phyloP scores from a whole-genome alignment of 2,797 vertebrate genomes.

The Pelochelys cantorii region DNA sequence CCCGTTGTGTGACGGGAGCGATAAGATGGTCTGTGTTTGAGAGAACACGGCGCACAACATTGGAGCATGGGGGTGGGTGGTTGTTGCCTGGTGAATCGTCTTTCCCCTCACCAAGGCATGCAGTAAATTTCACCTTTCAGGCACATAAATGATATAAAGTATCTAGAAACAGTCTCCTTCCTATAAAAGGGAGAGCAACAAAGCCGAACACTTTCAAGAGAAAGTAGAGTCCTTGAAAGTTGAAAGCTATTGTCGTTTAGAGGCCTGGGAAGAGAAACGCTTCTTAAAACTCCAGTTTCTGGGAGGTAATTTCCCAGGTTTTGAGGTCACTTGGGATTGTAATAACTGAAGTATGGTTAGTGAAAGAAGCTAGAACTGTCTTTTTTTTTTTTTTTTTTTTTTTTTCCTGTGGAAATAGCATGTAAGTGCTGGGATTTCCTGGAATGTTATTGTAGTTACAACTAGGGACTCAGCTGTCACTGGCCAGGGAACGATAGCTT shows the following conservation, averaged over 20 bases:
- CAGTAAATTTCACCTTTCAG: not conserved
- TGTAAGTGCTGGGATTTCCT: fast-evolving
- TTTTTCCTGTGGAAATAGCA: not conserved
- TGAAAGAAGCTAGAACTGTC: not conserved
- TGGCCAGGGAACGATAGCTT: not conserved
- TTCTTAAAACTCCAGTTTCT: not conserved
- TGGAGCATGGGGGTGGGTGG: not conserved
- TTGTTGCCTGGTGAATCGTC: not conserved
- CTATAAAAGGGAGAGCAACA: not conserved
- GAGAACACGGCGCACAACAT: not conserved
- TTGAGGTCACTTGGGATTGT: not conserved
- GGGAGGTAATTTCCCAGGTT: not conserved
- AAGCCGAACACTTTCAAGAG: not conserved
- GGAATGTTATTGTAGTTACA: fast-evolving
- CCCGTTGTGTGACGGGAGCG: not conserved
- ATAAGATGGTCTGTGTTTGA: not conserved
- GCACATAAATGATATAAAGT: not conserved
- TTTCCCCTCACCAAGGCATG: no score
- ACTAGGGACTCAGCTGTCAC: not conserved
- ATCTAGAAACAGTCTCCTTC: fast-evolving
- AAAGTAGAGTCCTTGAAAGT: not conserved
- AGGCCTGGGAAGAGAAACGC: not conserved
- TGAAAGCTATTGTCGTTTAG: not conserved
- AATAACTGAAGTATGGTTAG: not conserved
- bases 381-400: not conserved